Conservation (phyloP, 1,140 invertebrate species). For the Aporrectodea caliginosa region DNA sequence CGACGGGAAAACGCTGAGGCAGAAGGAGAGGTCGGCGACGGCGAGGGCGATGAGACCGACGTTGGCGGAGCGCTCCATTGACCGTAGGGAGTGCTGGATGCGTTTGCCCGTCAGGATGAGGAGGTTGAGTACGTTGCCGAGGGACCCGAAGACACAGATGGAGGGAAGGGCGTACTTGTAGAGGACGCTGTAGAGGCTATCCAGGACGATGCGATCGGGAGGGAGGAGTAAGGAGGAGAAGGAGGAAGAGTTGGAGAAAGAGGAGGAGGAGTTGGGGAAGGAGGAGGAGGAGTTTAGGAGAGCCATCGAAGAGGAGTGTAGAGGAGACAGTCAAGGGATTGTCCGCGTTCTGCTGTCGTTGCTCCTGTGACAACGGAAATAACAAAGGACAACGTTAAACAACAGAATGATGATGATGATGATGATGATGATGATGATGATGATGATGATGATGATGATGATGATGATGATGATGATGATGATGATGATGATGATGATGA, state of each 20-base stretch:
- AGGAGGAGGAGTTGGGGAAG: too few relatives aligned
- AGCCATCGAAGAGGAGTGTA: too few relatives aligned
- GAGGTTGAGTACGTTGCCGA: slow-evolving; percentile 41
- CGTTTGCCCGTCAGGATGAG: slow-evolving; percentile 36
- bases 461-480: slow-evolving; percentile 7
- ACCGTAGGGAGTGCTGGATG: slow-evolving; percentile 44
- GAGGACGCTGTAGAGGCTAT: slow-evolving; percentile 27
- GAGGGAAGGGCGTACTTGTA: slow-evolving; percentile 43
- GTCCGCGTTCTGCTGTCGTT: background rate
- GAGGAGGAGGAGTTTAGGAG: too few relatives aligned
- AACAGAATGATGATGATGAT: slow-evolving; percentile 1
- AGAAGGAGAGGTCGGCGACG: slow-evolving; percentile 33
- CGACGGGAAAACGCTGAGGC: slow-evolving; percentile 44
- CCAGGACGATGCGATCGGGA: background rate
- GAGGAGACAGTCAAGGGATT: background rate
- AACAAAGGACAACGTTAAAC: background rate
- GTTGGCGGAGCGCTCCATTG: slow-evolving; percentile 48
- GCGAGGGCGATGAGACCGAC: slow-evolving; percentile 33
- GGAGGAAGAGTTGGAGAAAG: too few relatives aligned
- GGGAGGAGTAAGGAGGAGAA: too few relatives aligned
- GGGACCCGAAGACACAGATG: slow-evolving; percentile 49
- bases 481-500: slow-evolving; percentile 10
- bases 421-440: slow-evolving; percentile 8
- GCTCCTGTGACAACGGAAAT: background rate
- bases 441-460: background rate